Evolutionary conservation across 2,888 invertebrate genomes (phyloP).

Genomic region (Dorcus hopei): DNA sequence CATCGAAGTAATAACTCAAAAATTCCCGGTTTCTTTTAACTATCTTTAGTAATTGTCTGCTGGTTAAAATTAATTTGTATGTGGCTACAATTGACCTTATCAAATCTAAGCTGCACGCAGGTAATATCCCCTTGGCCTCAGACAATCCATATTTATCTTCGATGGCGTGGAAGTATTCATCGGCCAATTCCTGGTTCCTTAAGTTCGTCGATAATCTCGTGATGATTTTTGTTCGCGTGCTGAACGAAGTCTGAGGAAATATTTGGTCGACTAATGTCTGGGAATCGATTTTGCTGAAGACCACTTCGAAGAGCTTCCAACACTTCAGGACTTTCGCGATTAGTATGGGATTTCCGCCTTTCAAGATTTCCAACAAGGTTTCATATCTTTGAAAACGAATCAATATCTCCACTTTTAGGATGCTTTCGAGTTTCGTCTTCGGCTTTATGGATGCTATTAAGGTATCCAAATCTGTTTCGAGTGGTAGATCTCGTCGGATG

Average conservation of each 20-base stretch:
- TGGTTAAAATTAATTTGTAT: slow-evolving; percentile 11
- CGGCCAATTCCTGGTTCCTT: slow-evolving; percentile 5
- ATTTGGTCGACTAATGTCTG: slow-evolving; percentile 12
- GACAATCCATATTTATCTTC: slow-evolving; percentile 19
- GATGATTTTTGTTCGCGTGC: slow-evolving; percentile 14
- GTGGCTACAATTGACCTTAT: slow-evolving; percentile 6
- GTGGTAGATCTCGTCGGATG: not conserved
- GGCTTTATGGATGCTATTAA: too few relatives aligned
- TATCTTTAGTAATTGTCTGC: slow-evolving; percentile 18
- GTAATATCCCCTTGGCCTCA: slow-evolving; percentile 12
- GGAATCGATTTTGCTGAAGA: slow-evolving; percentile 5
- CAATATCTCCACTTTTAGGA: slow-evolving; percentile 15
- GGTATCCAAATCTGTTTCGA: not conserved
- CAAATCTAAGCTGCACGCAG: slow-evolving; percentile 15
- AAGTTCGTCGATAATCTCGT: slow-evolving; percentile 16
- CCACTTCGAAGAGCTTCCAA: slow-evolving; percentile 4
- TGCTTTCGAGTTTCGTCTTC: slow-evolving; percentile 6
- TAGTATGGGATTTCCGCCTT: slow-evolving; percentile 11
- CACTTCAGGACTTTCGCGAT: slow-evolving; percentile 17
- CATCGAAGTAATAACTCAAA: slow-evolving; percentile 15
- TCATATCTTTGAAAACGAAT: slow-evolving; percentile 12
- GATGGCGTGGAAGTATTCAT: slow-evolving; percentile 15
- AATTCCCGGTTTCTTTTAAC: slow-evolving; percentile 16
- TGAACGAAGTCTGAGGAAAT: slow-evolving; percentile 16
- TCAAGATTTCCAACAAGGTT: slow-evolving; percentile 14